phyloP scores from a whole-genome alignment of 2,797 vertebrate genomes.

The Tolypeutes matacus region DNA sequence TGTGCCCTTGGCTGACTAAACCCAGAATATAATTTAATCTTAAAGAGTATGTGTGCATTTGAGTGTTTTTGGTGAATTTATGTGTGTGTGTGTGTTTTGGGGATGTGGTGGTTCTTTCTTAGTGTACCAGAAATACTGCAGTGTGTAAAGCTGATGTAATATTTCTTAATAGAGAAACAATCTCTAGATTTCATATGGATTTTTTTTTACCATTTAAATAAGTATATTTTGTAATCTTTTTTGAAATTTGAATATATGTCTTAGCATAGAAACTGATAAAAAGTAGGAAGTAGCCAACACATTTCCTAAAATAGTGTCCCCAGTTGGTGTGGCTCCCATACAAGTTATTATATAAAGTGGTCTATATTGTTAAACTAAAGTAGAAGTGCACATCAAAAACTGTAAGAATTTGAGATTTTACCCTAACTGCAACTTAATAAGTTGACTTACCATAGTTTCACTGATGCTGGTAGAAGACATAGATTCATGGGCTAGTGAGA shows the following conservation, averaged over 20 bases:
- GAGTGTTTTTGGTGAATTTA: background rate
- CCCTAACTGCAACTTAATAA: background rate
- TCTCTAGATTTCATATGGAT: background rate
- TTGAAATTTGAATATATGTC: background rate
- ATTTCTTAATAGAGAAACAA: slow-evolving; percentile 9
- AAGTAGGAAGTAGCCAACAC: background rate
- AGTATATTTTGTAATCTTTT: background rate
- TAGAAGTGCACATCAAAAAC: background rate
- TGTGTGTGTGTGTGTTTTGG: background rate
- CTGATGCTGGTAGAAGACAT: background rate
- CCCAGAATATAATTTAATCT: background rate
- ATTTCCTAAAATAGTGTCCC: background rate
- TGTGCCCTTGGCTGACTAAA: background rate
- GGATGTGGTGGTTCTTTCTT: background rate
- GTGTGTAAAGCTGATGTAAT: background rate
- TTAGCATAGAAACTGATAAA: background rate
- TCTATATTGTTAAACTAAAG: background rate
- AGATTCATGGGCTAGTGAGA: background rate
- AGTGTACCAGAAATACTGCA: slow-evolving; percentile 7
- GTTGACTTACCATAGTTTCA: background rate
- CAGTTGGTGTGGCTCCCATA: background rate
- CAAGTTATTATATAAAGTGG: background rate
- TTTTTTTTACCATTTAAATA: background rate
- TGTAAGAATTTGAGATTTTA: background rate
- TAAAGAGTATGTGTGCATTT: background rate